A percentile compares a stretch with the other conserved stretches of the same genome.
phyloP scores from a whole-genome alignment of 2,888 invertebrate species.

The Ethmia dodecea region DNA sequence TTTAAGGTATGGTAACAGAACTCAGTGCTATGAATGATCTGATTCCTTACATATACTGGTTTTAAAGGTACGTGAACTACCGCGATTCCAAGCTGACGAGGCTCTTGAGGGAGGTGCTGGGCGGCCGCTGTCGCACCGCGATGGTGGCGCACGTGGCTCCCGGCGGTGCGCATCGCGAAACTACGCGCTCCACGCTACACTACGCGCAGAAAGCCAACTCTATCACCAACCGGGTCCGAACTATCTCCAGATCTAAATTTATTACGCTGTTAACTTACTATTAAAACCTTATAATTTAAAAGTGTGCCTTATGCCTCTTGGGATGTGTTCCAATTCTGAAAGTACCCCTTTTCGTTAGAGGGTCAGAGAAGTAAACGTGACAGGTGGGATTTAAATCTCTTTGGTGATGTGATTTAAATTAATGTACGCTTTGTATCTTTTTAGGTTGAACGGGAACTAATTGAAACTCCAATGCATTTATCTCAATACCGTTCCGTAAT shows the following conservation, averaged over 20 bases:
- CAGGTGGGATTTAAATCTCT: no score
- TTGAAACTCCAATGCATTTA: slow-evolving; percentile 86
- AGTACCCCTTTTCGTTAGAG: no score
- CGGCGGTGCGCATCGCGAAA: slow-evolving; percentile 88
- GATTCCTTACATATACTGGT: not conserved
- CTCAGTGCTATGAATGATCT: no score
- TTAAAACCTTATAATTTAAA: no score
- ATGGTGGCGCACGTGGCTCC: slow-evolving; percentile 98
- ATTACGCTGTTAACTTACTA: no score
- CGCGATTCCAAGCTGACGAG: slow-evolving; percentile 97
- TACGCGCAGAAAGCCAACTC: slow-evolving; percentile 96
- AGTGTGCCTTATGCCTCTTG: no score
- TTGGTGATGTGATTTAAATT: no score
- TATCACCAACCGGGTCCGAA: slow-evolving; percentile 90
- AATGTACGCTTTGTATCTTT: no score
- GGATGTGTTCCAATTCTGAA: no score
- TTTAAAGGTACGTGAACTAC: slow-evolving; percentile 91
- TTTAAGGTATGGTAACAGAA: no score
- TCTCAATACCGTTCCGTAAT: slow-evolving; percentile 91
- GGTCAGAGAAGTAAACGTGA: no score
- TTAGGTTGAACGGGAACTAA: slow-evolving; percentile 80
- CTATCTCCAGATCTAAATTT: no score
- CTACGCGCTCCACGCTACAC: slow-evolving; percentile 94
- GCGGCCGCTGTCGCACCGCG: slow-evolving; percentile 95
- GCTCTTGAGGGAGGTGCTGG: slow-evolving; percentile 89